These are phyloP conservation scores for Lates calcarifer DNA, from an alignment of 2,113 vertebrate genomes.

Conservation along the genomic window DNA sequence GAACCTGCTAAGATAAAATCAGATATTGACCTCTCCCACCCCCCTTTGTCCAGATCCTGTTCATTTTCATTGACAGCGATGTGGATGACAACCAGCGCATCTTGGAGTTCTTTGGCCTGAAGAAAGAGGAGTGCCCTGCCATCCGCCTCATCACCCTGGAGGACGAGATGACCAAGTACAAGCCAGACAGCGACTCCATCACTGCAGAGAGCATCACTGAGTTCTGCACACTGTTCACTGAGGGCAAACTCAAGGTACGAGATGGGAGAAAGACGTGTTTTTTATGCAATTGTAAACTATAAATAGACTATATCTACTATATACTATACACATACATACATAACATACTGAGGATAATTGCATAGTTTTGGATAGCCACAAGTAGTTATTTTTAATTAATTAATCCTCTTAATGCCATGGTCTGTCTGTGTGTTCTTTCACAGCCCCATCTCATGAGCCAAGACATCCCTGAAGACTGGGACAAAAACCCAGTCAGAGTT, in stretches of 20 bases:
- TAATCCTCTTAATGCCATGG: neutral
- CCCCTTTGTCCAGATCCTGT: slow-evolving; percentile 90
- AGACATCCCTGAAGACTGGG: slow-evolving; percentile 96
- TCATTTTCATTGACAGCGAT: slow-evolving; percentile 98
- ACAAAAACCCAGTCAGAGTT: slow-evolving; percentile 92
- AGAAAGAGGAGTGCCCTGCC: slow-evolving; percentile 97
- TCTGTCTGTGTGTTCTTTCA: neutral
- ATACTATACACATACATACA: neutral
- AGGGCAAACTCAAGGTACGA: slow-evolving; percentile 98
- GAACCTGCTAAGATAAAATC: no score
- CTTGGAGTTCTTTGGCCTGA: slow-evolving; percentile 97
- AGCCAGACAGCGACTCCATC: slow-evolving; percentile 88
- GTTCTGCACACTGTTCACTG: slow-evolving; percentile 92
- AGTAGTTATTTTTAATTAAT: neutral
- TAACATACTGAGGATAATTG: neutral
- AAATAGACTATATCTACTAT: no score
- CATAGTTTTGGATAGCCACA: neutral
- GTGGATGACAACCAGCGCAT: slow-evolving; percentile 97
- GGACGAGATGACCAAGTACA: slow-evolving; percentile 99
- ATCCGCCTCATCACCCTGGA: slow-evolving; percentile 97
- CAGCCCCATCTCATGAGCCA: slow-evolving; percentile 99
- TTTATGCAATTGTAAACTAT: neutral
- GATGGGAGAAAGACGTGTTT: neutral
- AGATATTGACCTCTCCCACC: neutral
- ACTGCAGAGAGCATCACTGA: slow-evolving; percentile 89